Evolutionary conservation across 2,888 invertebrate genomes (phyloP), one percentile per base, ranked within the genome.

Genomic region (Polietes domitor): DNA sequence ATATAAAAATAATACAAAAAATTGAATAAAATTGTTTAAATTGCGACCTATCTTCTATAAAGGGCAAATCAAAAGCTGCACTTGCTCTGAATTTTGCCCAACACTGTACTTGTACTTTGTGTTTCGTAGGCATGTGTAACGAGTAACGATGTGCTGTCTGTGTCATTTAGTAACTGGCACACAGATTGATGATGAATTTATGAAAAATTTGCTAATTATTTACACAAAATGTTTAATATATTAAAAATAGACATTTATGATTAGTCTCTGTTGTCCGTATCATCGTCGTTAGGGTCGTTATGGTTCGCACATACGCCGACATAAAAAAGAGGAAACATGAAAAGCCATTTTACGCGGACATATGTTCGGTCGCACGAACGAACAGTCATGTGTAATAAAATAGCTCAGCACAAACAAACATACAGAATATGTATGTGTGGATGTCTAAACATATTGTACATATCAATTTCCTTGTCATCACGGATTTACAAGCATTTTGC

Each of bases 351-450:
- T 15, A 26, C 4, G 28, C 7, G 15, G 5, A 17, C 61, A 28
- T 41, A 58, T 24, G 41, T n/a, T 68, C n/a, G 43, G 76, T 37
- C 37, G 10, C 72, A 76, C 73, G 76, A 68, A 76, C 77, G 12
- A 9, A 63, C 61, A 80, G 76, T n/a, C 19, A 58, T n/a, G 7
- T n/a, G 55, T 26, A 12, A 6, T 77, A 58, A 61, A 50, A 65
- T 26, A 68, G 47, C 19, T 15, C 32, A 6, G 41, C 37, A 47
- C 21, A 58, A 24, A 72, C 71, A 24, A 19, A 41, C 63, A 50
- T 50, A 65, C 21, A 10, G n/a, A 19, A 63, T 41, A 41, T 26
- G 41, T 53, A 73, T 58, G 55, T 12, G 4, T 10, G 50, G 0
- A 37, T 15, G 21, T 17, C 47, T 19, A 58, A 17, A 55, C 15